phyloP scores from a whole-genome alignment of 2,888 invertebrate species.

The Heteropelma amictum region DNA sequence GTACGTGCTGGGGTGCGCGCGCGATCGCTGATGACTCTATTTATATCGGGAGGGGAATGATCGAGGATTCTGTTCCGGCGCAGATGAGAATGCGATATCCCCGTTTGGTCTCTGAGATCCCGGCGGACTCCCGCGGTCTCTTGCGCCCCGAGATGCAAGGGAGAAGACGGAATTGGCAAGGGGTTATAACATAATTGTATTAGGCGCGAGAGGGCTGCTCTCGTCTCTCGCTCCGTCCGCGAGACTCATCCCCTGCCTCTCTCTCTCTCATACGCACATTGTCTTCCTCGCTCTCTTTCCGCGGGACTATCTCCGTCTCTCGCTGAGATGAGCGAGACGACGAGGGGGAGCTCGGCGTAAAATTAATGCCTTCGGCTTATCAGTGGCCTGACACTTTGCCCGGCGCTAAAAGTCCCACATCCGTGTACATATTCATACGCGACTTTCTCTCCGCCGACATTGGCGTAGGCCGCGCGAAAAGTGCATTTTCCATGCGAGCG shows the following conservation, averaged over 20 bases:
- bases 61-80: conserved; percentile 36
- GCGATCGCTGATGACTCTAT: conserved; percentile 27
- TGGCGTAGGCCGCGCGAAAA: conserved; percentile 33
- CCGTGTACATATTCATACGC: conserved; percentile 34
- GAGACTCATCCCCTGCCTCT: conserved; percentile 47
- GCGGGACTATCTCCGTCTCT: conserved; percentile 20
- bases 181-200: conserved; percentile 77
- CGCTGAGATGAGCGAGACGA: not conserved
- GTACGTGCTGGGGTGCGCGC: conserved; percentile 25
- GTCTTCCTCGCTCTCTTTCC: no score
- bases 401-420: conserved; percentile 71
- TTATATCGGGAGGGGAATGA: conserved; percentile 25
- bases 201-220: conserved; percentile 68
- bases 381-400: conserved; percentile 74
- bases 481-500: conserved; percentile 11
- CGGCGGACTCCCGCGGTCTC: conserved; percentile 47
- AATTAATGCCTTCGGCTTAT: conserved; percentile 77
- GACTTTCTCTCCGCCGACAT: conserved; percentile 8
- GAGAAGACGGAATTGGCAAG: conserved; percentile 67
- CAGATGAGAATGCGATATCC: conserved; percentile 51
- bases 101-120: conserved; percentile 6
- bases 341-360: conserved; percentile 70
- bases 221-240: conserved; percentile 16
- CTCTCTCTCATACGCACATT: no score
- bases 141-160: conserved; percentile 29